These are phyloP conservation scores for Cheilinus undulatus DNA, from an alignment of 2,113 vertebrate genomes.

Conservation along the genomic window DNA sequence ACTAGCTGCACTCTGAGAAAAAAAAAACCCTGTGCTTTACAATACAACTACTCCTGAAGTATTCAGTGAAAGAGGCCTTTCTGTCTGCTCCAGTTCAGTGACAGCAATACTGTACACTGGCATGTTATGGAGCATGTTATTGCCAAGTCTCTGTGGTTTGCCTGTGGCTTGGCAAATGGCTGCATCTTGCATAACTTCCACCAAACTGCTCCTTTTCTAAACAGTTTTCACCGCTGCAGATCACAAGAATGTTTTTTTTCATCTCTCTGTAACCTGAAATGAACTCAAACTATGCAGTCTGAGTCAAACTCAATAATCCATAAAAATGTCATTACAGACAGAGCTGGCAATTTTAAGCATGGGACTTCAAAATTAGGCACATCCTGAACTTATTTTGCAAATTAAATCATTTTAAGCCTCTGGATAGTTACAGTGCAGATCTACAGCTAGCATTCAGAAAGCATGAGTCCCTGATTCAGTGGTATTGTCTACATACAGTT, in stretches of 20 bases:
- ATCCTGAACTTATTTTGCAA: not conserved
- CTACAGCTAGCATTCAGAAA: not conserved
- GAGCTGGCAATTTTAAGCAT: not conserved
- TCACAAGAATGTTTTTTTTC: slow-evolving; percentile 40
- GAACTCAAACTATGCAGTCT: no score
- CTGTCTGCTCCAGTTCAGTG: slow-evolving; percentile 21
- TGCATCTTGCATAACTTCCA: slow-evolving; percentile 50
- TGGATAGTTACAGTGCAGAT: not conserved
- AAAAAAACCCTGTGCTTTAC: not conserved
- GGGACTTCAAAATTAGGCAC: not conserved
- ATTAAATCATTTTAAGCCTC: not conserved
- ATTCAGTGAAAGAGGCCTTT: not conserved
- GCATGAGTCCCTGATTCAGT: not conserved
- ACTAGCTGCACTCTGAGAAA: not conserved
- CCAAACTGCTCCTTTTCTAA: slow-evolving; percentile 32
- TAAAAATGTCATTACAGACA: not conserved
- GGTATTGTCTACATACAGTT: not conserved
- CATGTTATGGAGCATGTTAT: slow-evolving; percentile 45
- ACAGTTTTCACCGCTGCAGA: slow-evolving; percentile 28
- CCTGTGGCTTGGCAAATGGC: slow-evolving; percentile 49
- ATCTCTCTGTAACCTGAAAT: slow-evolving; percentile 38
- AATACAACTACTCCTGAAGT: not conserved
- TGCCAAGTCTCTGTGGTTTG: slow-evolving; percentile 56
- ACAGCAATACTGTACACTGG: slow-evolving; percentile 31
- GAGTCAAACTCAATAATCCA: not conserved